A percentile compares a stretch with the other conserved stretches of the same genome.
These are phyloP conservation scores for Drosophila athabasca DNA, from an alignment of 1,140 invertebrate genomes.

Conservation along the genomic window DNA sequence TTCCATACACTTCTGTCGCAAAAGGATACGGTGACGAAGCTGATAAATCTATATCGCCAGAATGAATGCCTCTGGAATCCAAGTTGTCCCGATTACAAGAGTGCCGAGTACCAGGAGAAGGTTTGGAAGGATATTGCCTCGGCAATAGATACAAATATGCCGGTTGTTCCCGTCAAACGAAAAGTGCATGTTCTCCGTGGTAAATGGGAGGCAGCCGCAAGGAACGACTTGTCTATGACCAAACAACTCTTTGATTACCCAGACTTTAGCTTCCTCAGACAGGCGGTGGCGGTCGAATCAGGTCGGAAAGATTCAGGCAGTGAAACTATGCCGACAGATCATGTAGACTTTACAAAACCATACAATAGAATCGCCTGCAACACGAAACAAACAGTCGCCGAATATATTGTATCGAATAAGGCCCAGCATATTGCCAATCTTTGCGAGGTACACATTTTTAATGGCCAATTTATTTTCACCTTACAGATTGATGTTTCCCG, in stretches of 20 bases:
- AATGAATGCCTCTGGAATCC: conserved; percentile 25
- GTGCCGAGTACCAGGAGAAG: conserved; percentile 4
- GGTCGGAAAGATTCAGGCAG: conserved; percentile 5
- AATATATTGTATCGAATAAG: conserved; percentile 1
- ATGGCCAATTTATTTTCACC: not conserved
- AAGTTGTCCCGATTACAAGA: conserved; percentile 13
- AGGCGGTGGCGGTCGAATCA: not conserved
- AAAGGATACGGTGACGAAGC: conserved; percentile 5
- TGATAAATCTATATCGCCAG: conserved; percentile 14
- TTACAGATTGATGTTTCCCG: too few species aligned
- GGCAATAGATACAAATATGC: conserved; percentile 14
- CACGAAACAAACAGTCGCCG: too few species aligned
- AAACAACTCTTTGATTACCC: conserved; percentile 5
- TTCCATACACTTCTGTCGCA: conserved; percentile 1
- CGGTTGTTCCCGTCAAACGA: conserved; percentile 15
- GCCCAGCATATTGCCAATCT: conserved; percentile 3
- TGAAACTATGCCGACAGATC: not conserved
- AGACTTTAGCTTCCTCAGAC: conserved; percentile 1
- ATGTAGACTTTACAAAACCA: too few species aligned
- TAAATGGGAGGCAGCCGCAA: conserved; percentile 9
- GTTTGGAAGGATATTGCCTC: conserved; percentile 19
- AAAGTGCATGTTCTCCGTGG: conserved; percentile 10
- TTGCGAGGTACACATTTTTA: not conserved
- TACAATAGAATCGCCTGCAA: too few species aligned
- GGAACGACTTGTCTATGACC: not conserved